These are phyloP conservation scores for Otolemur crassicaudatus DNA, from an alignment of 2,797 vertebrate species.

Conservation along the genomic window DNA sequence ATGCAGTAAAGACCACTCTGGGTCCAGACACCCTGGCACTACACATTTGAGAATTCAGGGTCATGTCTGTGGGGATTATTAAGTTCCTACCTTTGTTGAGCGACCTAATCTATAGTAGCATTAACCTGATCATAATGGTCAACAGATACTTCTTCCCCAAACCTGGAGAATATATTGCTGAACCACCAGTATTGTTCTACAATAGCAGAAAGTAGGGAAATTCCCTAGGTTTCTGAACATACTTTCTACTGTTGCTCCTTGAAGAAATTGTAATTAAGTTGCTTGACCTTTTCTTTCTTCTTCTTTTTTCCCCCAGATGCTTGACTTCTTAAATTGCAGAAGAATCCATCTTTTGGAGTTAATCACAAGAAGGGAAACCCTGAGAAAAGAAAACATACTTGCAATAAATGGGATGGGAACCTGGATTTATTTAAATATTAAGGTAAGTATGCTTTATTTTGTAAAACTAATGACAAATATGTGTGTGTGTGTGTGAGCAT, in stretches of 20 bases:
- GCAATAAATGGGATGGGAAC: not conserved
- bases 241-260: not conserved
- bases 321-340: not conserved
- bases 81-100: not conserved
- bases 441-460: not conserved
- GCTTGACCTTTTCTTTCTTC: not conserved
- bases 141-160: not conserved
- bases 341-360: not conserved
- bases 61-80: not conserved
- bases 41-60: not conserved
- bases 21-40: not conserved
- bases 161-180: not conserved
- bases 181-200: not conserved
- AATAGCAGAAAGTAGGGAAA: not conserved
- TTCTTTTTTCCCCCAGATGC: too few relatives aligned
- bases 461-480: not conserved
- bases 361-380: not conserved
- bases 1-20: not conserved
- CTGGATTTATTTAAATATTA: not conserved
- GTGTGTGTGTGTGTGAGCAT: not conserved
- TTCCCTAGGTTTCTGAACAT: not conserved
- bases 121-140: not conserved
- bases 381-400: not conserved
- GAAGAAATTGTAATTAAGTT: not conserved
- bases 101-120: not conserved